phyloP scores from a whole-genome alignment of 2,113 vertebrate species.

The Lates calcarifer region DNA sequence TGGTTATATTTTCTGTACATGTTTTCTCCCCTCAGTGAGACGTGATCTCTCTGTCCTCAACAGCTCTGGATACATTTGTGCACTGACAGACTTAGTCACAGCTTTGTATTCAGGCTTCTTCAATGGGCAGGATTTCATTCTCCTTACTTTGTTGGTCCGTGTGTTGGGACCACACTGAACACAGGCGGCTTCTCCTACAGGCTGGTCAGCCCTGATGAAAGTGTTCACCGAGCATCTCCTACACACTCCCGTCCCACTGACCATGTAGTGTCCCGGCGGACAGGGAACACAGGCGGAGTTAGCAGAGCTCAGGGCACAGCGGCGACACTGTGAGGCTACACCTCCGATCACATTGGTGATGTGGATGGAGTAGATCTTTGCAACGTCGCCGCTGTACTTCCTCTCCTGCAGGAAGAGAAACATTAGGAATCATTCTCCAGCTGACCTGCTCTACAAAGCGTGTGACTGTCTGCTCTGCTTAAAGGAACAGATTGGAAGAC shows the following conservation, averaged over 20 bases:
- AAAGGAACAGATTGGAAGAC: neutral
- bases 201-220: conserved; percentile 85
- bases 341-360: conserved; percentile 91
- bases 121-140: neutral
- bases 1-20: too few species aligned
- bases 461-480: neutral
- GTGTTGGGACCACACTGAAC: conserved; percentile 90
- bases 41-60: neutral
- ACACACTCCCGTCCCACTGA: conserved; percentile 85
- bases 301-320: conserved; percentile 83
- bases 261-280: conserved; percentile 87
- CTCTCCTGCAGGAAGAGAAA: conserved; percentile 83
- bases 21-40: neutral
- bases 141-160: conserved; percentile 87
- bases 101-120: neutral
- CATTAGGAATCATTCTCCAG: neutral
- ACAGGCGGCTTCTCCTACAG: conserved; percentile 86
- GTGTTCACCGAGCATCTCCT: conserved; percentile 86
- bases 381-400: conserved; percentile 87
- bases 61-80: neutral
- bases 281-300: conserved; percentile 90
- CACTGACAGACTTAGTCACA: neutral
- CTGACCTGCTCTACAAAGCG: neutral
- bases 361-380: conserved; percentile 93
- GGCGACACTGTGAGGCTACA: conserved; percentile 91